Evolutionary conservation across 2,888 invertebrate genomes (phyloP), one percentile per base, ranked within the genome.

Genomic region (Sclerodermus sp.): DNA sequence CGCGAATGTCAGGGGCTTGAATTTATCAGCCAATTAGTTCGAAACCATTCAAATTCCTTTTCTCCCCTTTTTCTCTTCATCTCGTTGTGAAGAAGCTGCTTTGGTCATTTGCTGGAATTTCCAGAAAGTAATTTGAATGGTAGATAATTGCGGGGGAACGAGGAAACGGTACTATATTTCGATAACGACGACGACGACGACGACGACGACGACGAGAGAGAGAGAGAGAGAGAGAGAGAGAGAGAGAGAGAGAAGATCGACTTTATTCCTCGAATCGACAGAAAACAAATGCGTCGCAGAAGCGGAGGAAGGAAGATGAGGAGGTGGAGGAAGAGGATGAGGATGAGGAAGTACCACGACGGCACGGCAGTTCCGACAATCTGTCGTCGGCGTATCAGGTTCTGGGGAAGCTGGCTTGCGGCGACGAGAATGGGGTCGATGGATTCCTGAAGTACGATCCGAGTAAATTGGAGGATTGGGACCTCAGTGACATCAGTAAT

Each of bases 391-490:
- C 80, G 14, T 77, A 80, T 53, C 76, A 80, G 51, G 64, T 80
- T 4, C 51, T 78, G 23, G 79, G 79, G 38, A 79, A 77, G 58
- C 60, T 78, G 48, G 74, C 73, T 50, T 58, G 60, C 17, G 53
- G 59, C 23, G 34, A 13, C 23, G 50, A 43, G 14, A 53, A 59
- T 42, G 49, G 47, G 16, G 49, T 60, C 42, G 67, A 65, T 16
- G 54, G 45, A 48, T 64, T 58, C 54, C 45, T 57, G 47, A 64
- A 57, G 53, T 64, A 64, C 54, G 81, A 80, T 10, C 79, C 81
- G 60, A 80, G 79, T 31, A 79, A 77, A 38, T 65, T 80, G 45
- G 81, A 82, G 61, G 81, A 82, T 62, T 82, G 82, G 82, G 81
- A 81, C 57, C 59, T 82, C 17, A 77, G 77, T 14, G 74, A 81